Evolutionary conservation across 2,888 invertebrate genomes (phyloP).

Genomic region (Gastracanthus pulcherrimus): DNA sequence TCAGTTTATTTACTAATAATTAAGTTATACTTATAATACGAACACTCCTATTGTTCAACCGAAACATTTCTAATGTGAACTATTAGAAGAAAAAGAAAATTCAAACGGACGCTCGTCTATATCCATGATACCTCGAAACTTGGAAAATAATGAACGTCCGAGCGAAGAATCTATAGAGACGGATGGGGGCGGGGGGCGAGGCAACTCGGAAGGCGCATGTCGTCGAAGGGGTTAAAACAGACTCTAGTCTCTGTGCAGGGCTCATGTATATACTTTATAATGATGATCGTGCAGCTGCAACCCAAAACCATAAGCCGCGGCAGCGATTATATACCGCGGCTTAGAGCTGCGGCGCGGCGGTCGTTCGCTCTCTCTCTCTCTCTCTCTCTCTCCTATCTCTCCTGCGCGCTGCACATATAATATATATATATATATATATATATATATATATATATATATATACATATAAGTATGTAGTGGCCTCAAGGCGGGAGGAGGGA

Average conservation of each 20-base stretch:
- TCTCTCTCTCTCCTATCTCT: slow-evolving; percentile 35
- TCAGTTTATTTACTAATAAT: too few species aligned
- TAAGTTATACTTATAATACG: too few species aligned
- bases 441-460: background rate
- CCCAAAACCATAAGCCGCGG: background rate
- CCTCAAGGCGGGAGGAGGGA: background rate
- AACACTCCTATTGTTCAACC: background rate
- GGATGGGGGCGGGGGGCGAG: background rate
- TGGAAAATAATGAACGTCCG: background rate
- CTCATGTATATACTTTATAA: background rate
- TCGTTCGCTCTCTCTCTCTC: background rate
- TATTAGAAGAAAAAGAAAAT: too few species aligned
- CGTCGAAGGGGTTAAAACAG: background rate
- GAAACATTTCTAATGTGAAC: too few species aligned
- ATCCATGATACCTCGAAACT: too few species aligned
- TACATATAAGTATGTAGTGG: background rate
- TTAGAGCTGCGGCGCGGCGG: background rate
- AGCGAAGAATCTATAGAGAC: background rate
- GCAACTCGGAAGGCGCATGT: too few species aligned
- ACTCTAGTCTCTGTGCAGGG: too few species aligned
- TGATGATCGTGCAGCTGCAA: background rate
- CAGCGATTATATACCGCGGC: background rate
- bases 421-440: background rate
- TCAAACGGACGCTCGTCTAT: too few species aligned
- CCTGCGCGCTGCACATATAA: too few species aligned